Evolutionary conservation across 2,113 vertebrate species (phyloP), one percentile per base, ranked within the genome.

Genomic region (Rhea americana): DNA sequence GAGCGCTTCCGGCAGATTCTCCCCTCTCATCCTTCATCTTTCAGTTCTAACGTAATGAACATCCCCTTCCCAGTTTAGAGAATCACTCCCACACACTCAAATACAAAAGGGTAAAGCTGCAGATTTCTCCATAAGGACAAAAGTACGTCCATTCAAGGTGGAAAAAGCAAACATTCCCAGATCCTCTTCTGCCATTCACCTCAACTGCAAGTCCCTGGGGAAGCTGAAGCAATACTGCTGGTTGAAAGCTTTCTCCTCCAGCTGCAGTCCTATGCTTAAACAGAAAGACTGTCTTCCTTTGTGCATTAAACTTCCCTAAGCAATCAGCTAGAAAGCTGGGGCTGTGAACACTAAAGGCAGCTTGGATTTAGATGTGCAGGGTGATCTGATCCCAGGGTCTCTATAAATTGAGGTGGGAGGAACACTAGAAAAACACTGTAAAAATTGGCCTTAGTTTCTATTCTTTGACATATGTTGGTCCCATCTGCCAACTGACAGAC

Each of bases 321-420:
- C 13, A 15, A n/a, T 5, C 9, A 2, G 21, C 56, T 41, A 10
- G 3, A 22, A 47, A 79, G 30, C 25, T 63, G 63, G 41, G 80
- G 55, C 66, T 51, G 11, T 2, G 18, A 30, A 5, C 58, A 75
- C 43, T 1, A 0, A 35, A 11, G 7, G 47, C n/a, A 53, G 47
- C 21, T n/a, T 63, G 3, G 7, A 48, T 47, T 28, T 22, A 32
- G 8, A 50, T 13, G 16, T 5, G 18, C 1, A 21, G 1, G 5
- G 8, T 13, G 18, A 24, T 75, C 68, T 13, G 18, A 24, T 75
- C 68, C 21, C 21, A 32, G 41, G 20, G 15, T 48, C 24, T 26
- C 6, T 7, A 59, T 28, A 59, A 26, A 9, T 0, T 47, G 41
- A 63, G 21, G 5, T 7, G 12, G 30, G 28, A 55, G 30, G 28